Percentiles rank a stretch among this genome's conserved stretches.
These are phyloP conservation scores for Rhimphoctona megacephalus DNA, from an alignment of 2,888 invertebrate species.

Conservation along the genomic window DNA sequence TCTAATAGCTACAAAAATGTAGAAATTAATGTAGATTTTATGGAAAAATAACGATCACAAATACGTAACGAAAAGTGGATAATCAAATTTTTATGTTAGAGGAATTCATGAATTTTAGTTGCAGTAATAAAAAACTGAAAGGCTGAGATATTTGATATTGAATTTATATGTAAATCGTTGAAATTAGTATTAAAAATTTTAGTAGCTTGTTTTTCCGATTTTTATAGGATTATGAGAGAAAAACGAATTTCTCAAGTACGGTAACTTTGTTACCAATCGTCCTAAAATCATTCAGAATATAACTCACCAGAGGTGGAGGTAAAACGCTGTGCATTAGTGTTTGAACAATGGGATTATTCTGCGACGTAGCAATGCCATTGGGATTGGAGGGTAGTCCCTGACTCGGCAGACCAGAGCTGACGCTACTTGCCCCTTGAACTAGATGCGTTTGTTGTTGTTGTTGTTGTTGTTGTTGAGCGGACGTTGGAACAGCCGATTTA, in stretches of 20 bases:
- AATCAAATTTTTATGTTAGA: too few relatives aligned
- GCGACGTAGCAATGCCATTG: slow-evolving; percentile 80
- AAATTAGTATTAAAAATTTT: not conserved
- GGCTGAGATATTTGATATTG: not conserved
- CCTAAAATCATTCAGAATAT: not conserved
- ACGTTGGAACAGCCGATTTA: slow-evolving; percentile 67
- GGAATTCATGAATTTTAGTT: too few relatives aligned
- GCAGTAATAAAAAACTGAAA: not conserved
- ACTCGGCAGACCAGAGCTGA: slow-evolving; percentile 75
- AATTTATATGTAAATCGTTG: not conserved
- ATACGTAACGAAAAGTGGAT: not conserved
- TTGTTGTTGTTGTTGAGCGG: slow-evolving; percentile 68
- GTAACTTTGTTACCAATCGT: not conserved
- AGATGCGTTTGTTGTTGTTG: slow-evolving; percentile 73
- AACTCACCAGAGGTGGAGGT: slow-evolving; percentile 83
- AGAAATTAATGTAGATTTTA: not conserved
- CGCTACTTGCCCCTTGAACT: slow-evolving; percentile 72
- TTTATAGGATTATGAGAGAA: not conserved
- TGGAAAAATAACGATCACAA: not conserved
- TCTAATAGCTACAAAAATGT: not conserved
- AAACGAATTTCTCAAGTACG: not conserved
- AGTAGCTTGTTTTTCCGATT: not conserved
- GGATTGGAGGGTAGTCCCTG: slow-evolving; percentile 81
- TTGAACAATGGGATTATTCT: slow-evolving; percentile 81
- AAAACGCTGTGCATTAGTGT: slow-evolving; percentile 83